Percentiles rank a stretch among this genome's conserved stretches.
phyloP scores from a whole-genome alignment of 2,888 invertebrate species.

The Melinaea menophilus region DNA sequence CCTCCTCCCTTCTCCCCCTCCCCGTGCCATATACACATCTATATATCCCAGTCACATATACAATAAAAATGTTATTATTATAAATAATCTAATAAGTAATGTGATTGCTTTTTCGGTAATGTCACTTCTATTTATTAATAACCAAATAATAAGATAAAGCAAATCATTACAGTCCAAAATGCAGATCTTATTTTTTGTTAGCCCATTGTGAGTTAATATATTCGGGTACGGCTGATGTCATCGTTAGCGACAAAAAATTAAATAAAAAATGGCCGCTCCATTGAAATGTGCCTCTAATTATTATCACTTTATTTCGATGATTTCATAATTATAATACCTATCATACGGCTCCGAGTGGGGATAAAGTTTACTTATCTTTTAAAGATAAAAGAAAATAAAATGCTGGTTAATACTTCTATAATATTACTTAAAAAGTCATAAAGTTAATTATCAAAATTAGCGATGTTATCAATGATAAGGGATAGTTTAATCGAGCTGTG shows the following conservation, averaged over 20 bases:
- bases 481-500: background rate
- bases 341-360: too few relatives aligned
- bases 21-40: too few relatives aligned
- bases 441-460: too few relatives aligned
- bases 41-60: too few relatives aligned
- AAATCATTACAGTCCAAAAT: slow-evolving; percentile 19
- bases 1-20: too few relatives aligned
- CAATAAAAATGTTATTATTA: too few relatives aligned
- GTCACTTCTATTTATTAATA: background rate
- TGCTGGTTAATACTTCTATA: too few relatives aligned
- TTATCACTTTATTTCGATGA: slow-evolving; percentile 24
- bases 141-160: background rate
- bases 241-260: slow-evolving; percentile 17
- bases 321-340: background rate
- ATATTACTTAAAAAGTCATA: too few relatives aligned
- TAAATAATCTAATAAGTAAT: too few relatives aligned
- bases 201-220: slow-evolving; percentile 27
- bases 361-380: too few relatives aligned
- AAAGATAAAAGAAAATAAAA: too few relatives aligned
- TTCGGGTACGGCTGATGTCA: slow-evolving; percentile 33
- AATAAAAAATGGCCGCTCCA: slow-evolving; percentile 19
- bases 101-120: background rate
- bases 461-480: too few relatives aligned
- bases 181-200: slow-evolving; percentile 31
- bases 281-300: slow-evolving; percentile 32